phyloP scores from a whole-genome alignment of 1,140 invertebrate species.

The Littorina saxatilis region DNA sequence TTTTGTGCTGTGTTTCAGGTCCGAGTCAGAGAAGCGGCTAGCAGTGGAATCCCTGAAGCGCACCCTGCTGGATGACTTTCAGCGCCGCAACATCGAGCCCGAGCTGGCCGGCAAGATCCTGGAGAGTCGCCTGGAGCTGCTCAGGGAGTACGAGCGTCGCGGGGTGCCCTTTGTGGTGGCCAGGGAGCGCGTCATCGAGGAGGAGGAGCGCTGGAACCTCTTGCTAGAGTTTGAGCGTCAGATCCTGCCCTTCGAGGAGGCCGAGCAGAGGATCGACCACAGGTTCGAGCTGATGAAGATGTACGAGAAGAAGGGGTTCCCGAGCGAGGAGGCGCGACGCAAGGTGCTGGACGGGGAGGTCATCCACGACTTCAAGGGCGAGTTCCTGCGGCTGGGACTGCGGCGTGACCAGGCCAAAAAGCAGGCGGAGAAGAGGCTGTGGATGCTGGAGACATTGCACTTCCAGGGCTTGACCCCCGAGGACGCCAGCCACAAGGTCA shows the following conservation, averaged over 20 bases:
- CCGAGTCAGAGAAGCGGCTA: not conserved
- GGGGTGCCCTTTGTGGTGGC: constrained; percentile 29
- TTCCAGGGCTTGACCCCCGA: not conserved
- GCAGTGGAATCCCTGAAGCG: not conserved
- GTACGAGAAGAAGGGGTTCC: not conserved
- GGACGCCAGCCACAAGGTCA: constrained; percentile 21
- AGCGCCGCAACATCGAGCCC: not conserved
- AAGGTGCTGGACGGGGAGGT: constrained; percentile 25
- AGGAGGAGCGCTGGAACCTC: constrained; percentile 25
- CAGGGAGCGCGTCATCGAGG: constrained; percentile 17
- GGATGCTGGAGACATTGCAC: not conserved
- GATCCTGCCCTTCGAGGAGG: constrained; percentile 21
- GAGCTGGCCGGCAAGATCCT: constrained; percentile 10
- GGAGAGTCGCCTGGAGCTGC: constrained; percentile 4
- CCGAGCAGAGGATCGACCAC: constrained; percentile 18
- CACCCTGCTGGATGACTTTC: not conserved
- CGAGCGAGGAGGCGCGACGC: not conserved
- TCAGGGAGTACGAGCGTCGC: constrained; percentile 8
- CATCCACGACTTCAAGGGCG: constrained; percentile 18
- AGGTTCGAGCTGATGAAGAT: constrained; percentile 8
- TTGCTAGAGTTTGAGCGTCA: constrained; percentile 30
- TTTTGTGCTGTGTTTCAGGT: not conserved
- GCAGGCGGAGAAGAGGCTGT: constrained; percentile 7
- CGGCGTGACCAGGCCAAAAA: not conserved
- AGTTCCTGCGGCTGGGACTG: constrained; percentile 6